These are phyloP conservation scores for Argynnis bischoffii DNA, from an alignment of 2,888 invertebrate species.

Conservation along the genomic window DNA sequence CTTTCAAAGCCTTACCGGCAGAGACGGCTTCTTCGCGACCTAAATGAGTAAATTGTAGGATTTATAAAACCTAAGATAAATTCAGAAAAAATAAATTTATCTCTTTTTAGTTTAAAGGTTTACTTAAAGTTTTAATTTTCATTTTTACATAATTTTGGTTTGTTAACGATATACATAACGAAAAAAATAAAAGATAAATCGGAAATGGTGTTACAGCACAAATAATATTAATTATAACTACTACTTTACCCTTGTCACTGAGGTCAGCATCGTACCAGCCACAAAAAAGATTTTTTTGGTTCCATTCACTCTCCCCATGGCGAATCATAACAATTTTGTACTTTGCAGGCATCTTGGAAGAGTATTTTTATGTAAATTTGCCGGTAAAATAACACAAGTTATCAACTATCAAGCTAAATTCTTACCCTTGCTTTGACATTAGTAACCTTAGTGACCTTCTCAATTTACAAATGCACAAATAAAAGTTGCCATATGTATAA, in stretches of 20 bases:
- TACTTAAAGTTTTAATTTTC: no score
- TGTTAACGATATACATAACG: not conserved
- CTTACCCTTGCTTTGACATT: constrained; percentile 49
- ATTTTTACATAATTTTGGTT: no score
- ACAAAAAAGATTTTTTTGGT: constrained; percentile 87
- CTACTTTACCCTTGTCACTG: constrained; percentile 83
- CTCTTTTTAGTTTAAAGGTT: no score
- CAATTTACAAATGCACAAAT: constrained; percentile 5
- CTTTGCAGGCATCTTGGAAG: constrained; percentile 67
- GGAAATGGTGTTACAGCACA: not conserved
- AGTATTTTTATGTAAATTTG: constrained; percentile 22
- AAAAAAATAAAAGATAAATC: constrained; percentile 13
- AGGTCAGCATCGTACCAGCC: constrained; percentile 89
- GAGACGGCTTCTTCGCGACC: constrained; percentile 86
- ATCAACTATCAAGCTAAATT: not conserved
- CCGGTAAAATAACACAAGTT: constrained; percentile 42
- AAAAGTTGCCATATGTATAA: constrained; percentile 4
- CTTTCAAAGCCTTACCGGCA: constrained; percentile 88
- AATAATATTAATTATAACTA: not conserved
- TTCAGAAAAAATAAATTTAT: no score
- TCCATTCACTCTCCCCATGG: constrained; percentile 90
- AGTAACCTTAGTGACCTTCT: constrained; percentile 59
- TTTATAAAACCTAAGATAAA: no score
- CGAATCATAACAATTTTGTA: constrained; percentile 88
- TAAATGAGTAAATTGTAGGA: constrained; percentile 45